These are phyloP conservation scores for Pteruthius melanotis DNA, from an alignment of 2,113 vertebrate species.

Conservation along the genomic window DNA sequence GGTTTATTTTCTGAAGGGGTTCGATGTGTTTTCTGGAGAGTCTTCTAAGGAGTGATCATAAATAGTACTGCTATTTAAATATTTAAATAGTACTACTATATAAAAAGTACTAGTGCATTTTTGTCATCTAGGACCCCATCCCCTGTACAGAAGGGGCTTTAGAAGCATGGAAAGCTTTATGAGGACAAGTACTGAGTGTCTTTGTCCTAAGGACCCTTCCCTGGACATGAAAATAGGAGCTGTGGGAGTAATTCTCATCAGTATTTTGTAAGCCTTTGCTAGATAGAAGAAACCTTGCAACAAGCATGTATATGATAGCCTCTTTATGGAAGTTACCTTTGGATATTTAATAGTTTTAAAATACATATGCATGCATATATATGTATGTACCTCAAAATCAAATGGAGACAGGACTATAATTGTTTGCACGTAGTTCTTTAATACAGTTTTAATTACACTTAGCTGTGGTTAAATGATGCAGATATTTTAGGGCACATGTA, in stretches of 20 bases:
- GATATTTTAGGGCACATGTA: not conserved
- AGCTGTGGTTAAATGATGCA: not conserved
- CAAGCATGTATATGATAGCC: not conserved
- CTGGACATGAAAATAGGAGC: not conserved
- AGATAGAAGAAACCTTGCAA: not conserved
- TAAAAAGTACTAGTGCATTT: not conserved
- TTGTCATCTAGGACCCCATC: not conserved
- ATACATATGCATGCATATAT: not conserved
- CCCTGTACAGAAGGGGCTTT: not conserved
- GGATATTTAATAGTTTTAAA: not conserved
- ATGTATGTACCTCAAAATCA: not conserved
- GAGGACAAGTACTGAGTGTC: not conserved
- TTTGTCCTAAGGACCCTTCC: not conserved
- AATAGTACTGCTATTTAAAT: not conserved
- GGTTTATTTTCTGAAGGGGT: not conserved
- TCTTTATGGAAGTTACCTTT: not conserved
- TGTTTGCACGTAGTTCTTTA: not conserved
- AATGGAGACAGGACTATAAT: not conserved
- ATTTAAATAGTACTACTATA: not conserved
- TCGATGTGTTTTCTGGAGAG: not conserved
- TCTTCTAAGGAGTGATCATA: not conserved
- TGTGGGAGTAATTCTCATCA: not conserved
- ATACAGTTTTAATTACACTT: not conserved
- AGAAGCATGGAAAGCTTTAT: not conserved
- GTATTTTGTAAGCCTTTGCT: not conserved